Base-by-base conservation (phyloP, 2,888 invertebrate species). In the Hypselothyrea guttata region DNA sequence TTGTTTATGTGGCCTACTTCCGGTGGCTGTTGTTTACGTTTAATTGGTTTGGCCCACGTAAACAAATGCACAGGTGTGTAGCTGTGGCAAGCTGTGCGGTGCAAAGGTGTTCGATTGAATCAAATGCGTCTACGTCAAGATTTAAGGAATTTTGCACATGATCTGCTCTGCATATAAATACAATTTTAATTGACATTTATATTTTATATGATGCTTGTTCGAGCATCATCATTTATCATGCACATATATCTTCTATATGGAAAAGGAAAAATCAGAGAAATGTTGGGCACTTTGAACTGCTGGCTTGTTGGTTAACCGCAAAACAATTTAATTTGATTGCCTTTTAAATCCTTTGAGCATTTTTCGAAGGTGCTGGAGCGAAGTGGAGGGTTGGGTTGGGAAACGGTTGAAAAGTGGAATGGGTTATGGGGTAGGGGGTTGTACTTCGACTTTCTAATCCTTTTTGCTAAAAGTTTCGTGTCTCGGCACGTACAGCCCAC, bases 241-340 rank as follows among this genome's bases (percentile, higher is more conserved):
- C 4, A 30, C 44, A 47, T 47, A 34, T 47, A n/a, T n/a, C n/a
- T n/a, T n/a, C n/a, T n/a, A n/a, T n/a, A n/a, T n/a, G 49, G 46
- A 38, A 40, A 33, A 40, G 56, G 30, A 31, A 47, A 57, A 47
- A 31, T 34, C 35, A 45, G 37, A 45, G 61, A 64, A 55, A 60
- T 61, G 65, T 65, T 53, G 48, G 33, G 18, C 9, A 33, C 12
- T 28, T 34, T 52, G 13, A 60, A 38, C 9, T 54, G 34, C 61
- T 55, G n/a, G n/a, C n/a, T 73, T 71, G 75, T n/a, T 15, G 81
- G 73, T 30, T 31, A 71, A 59, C 75, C 67, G 55, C 69, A 76
- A 68, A 78, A 81, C 82, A 78, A 84, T 81, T 84, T 78, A 81
- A 75, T 82, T 81, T 84, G 74, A 84, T 81, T 81, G 81, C 75